These are phyloP conservation scores for Brachypteracias leptosomus DNA, from an alignment of 2,113 vertebrate genomes.

Conservation along the genomic window DNA sequence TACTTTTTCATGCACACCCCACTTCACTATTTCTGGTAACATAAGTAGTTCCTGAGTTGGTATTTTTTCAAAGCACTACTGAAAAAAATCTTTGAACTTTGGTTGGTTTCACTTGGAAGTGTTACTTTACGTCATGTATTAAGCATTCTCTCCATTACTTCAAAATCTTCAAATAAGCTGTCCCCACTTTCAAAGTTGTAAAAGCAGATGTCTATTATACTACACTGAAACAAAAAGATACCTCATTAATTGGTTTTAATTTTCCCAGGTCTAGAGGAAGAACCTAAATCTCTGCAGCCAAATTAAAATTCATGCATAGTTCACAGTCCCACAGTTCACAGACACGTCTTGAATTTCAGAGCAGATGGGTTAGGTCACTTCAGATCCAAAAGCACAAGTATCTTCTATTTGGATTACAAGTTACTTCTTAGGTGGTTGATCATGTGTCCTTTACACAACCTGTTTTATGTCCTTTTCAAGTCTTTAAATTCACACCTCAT, in stretches of 20 bases:
- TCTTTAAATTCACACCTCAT: background rate
- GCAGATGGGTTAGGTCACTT: background rate
- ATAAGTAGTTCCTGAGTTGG: background rate
- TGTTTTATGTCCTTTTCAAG: background rate
- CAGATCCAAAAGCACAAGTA: background rate
- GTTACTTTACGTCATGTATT: constrained; percentile 15
- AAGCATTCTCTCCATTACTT: constrained; percentile 25
- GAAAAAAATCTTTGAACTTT: constrained; percentile 16
- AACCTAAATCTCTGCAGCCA: background rate
- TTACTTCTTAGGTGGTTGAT: background rate
- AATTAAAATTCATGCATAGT: background rate
- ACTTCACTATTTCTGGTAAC: background rate
- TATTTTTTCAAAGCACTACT: background rate
- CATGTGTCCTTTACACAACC: background rate
- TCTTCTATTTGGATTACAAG: background rate
- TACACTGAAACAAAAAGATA: background rate
- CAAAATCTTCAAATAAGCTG: background rate
- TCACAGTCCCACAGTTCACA: background rate
- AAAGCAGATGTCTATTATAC: background rate
- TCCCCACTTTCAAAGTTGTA: background rate
- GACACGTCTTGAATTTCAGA: background rate
- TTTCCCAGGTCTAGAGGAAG: background rate
- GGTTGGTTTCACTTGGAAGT: constrained; percentile 21
- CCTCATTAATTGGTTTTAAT: background rate
- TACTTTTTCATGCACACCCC: background rate